Conservation (phyloP, 2,888 invertebrate genomes). For the Apomyelois bistriatella region DNA sequence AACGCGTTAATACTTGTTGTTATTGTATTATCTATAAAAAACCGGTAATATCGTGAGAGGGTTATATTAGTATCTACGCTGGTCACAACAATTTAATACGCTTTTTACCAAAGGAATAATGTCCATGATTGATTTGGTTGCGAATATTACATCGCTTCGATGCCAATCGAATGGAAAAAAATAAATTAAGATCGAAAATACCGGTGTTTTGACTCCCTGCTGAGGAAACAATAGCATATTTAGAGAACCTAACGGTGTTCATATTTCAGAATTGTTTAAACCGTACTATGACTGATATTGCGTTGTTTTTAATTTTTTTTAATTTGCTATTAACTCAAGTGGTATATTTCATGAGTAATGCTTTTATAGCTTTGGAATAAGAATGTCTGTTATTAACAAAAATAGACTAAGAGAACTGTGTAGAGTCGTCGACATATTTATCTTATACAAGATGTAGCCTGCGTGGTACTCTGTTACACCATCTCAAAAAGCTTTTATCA, state of each 20-base stretch:
- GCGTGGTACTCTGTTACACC: no score
- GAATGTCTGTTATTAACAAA: no score
- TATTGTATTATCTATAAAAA: no score
- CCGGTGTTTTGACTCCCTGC: constrained; percentile 1
- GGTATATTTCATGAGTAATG: no score
- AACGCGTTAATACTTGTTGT: no score
- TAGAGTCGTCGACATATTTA: no score
- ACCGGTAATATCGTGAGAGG: not conserved
- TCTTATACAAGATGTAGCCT: no score
- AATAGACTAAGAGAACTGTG: no score
- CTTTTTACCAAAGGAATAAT: not conserved
- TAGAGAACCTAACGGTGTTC: not conserved
- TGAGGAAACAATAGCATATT: constrained; percentile 2
- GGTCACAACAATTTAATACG: not conserved
- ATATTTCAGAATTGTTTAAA: not conserved
- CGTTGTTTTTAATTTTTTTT: not conserved
- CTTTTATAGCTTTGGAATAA: no score
- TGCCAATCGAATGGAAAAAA: not conserved
- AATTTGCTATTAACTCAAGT: not conserved
- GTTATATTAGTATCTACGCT: not conserved
- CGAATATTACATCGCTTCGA: not conserved
- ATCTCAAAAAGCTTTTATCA: no score
- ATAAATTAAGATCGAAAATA: not conserved
- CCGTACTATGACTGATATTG: not conserved
- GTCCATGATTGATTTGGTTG: constrained; percentile 1